These are phyloP conservation scores for Falco biarmicus DNA, from an alignment of 2,797 vertebrate genomes.

Conservation along the genomic window DNA sequence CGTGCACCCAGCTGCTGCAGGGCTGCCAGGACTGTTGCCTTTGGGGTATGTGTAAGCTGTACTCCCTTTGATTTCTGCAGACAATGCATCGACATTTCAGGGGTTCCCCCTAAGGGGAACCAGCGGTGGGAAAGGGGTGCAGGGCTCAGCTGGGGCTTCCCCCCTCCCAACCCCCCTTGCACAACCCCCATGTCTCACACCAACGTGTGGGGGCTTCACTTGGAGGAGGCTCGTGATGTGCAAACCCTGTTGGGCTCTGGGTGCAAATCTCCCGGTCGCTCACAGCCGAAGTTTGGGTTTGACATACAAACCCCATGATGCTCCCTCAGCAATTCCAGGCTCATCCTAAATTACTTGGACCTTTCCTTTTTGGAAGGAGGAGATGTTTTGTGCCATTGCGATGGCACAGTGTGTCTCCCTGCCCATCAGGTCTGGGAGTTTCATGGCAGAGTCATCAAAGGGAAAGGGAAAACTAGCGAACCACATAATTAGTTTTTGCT, in stretches of 20 bases:
- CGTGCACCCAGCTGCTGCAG: accelerated
- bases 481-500: constrained; percentile 69
- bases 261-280: neutral
- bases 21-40: neutral
- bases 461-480: constrained; percentile 30
- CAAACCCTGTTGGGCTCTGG: accelerated
- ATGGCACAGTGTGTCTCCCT: neutral
- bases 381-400: neutral
- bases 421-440: neutral
- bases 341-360: accelerated
- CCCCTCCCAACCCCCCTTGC: neutral
- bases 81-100: too few relatives aligned
- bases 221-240: neutral
- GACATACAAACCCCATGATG: neutral
- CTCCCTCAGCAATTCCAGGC: neutral
- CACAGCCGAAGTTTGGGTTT: neutral
- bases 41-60: accelerated
- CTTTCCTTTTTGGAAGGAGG: neutral
- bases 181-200: neutral
- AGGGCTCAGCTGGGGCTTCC: neutral
- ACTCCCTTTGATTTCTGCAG: neutral
- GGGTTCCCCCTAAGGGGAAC: neutral
- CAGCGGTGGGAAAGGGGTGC: accelerated
- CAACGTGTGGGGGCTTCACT: neutral
- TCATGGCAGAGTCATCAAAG: neutral